Evolutionary conservation across 2,888 invertebrate genomes (phyloP), one percentile per base, ranked within the genome.

Genomic region (Drosophila affinis): DNA sequence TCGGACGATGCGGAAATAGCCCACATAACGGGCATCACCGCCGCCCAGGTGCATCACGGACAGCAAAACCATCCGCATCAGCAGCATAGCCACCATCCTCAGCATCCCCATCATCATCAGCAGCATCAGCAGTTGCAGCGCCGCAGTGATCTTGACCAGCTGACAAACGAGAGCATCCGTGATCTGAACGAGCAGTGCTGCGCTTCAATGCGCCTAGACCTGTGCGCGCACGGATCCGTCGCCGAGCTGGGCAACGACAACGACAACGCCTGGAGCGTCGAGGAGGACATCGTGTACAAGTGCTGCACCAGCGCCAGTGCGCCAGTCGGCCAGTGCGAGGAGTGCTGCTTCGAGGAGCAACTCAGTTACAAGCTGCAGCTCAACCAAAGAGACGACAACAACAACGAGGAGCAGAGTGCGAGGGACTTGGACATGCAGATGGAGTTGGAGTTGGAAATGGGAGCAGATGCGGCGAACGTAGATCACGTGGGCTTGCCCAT

Each of bases 1-100:
- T 95, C 95, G 1, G 95, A 95, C 60, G 95, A 95, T 67, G 94
- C 95, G n/a, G 95, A 95, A 89, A 94, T 94, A 48, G 93, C 93
- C 2, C 92, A 92, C 57, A 91, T 92, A n/a, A 91, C 92, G 0
- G 91, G 91, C 48, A 91, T 90, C 49, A 92, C 91, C 4, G 81
- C 90, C 2, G 92, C 90, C 39, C 91, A 92, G 74, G 90, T 92
- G 59, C 92, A 91, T 57, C 85, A 77, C 7, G 29, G 29, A 9
- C 70, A 70, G 10, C 79, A 77, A 6, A 75, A 81, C 49, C 70
- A 75, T 24, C 80, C 78, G 0, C 68, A 75, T 3, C 80, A 79
- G 0, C 70, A 75, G 2, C 74, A 65, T 27, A 7, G 2, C 7
- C 70, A 70, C 9, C 18, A 18, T 18, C 18, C 18, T 2, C 18